Evolutionary conservation across 37 sponge, comb jelly and placozoan genomes (phyloP).

Genomic region (Lycopodina hypogea): DNA sequence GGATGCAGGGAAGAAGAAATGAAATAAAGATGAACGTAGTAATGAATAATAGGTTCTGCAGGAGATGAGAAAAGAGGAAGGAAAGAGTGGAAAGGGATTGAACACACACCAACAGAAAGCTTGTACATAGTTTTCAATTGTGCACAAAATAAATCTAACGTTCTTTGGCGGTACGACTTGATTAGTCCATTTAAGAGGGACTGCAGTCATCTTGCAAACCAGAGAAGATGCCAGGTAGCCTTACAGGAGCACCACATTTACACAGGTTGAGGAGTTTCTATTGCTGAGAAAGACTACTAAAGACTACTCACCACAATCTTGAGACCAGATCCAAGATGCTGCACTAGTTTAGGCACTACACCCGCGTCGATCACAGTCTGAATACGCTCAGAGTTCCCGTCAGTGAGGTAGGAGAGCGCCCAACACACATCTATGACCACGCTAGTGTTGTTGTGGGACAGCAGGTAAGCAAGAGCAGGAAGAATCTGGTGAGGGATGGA

Average conservation of each 20-base stretch:
- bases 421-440: slow-evolving; percentile 91
- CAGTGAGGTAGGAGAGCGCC: slow-evolving; percentile 91
- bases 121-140: no score
- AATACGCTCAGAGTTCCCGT: slow-evolving; percentile 84
- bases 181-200: no score
- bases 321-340: slow-evolving; percentile 22
- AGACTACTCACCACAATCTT: not conserved
- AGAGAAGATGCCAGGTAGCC: no score
- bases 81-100: slow-evolving; percentile 5
- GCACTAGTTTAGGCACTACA: slow-evolving; percentile 50
- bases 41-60: no score
- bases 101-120: not conserved
- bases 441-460: slow-evolving; percentile 63
- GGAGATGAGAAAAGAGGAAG: not conserved
- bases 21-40: slow-evolving; percentile 7
- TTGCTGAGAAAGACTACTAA: not conserved
- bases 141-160: no score
- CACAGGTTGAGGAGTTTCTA: not conserved
- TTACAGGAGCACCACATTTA: no score
- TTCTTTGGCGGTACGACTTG: no score
- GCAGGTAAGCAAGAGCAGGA: slow-evolving; percentile 57
- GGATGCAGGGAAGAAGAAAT: slow-evolving; percentile 11
- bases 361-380: slow-evolving; percentile 65
- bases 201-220: no score
- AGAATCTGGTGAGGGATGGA: slow-evolving; percentile 42